Base-by-base conservation (phyloP, 2,797 vertebrate genomes). In the Gymnoscopelus braueri region DNA sequence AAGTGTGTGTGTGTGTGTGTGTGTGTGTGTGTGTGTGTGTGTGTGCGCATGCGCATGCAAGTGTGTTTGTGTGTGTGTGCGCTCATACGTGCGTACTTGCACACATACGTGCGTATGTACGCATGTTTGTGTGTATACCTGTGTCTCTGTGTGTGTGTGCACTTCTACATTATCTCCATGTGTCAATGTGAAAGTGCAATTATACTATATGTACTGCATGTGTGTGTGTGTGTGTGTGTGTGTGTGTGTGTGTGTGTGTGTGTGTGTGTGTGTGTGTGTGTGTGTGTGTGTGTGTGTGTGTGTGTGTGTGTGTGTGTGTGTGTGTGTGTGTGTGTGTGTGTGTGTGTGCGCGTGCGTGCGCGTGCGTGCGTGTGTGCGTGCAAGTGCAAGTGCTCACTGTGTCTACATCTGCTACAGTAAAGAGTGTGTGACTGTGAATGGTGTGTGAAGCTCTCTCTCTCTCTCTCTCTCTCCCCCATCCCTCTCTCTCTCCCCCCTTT, bases 351-450 rank as follows among this genome's bases (percentile, higher is more conserved):
- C 50, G 15, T 26, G 19, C 26, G 15, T 26, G 15, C 0, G 15
- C 2, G 23, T 3, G 55, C 11, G 23, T 29, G 55, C 9, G 15
- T 58, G 63, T 57, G 63, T 44, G 53, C 63, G 35, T 14, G n/a
- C 66, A 71, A 83, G 72, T 82, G 78, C 52, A 2, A 23, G 39
- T 44, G 39, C 39, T 8, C 39, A 44, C 39, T 44, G 39, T 10
- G 39, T 44, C 8, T 54, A 23, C 89, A 89, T 90, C 80, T 91
- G 87, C 85, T 88, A 63, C 15, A 79, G 66, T 66, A 72, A 71
- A 84, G 73, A 44, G 39, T 44, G 39, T 44, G 39, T 44, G 39
- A 44, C 23, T 59, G 56, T 58, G 13, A 12, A 32, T 32, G 71
- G 60, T 70, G 52, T 82, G 75, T 61, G 49, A n/a, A 26, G 47